Evolutionary conservation across 1,140 invertebrate genomes (phyloP), one percentile per base, ranked within the genome.

Genomic region (Dysdera silvatica): DNA sequence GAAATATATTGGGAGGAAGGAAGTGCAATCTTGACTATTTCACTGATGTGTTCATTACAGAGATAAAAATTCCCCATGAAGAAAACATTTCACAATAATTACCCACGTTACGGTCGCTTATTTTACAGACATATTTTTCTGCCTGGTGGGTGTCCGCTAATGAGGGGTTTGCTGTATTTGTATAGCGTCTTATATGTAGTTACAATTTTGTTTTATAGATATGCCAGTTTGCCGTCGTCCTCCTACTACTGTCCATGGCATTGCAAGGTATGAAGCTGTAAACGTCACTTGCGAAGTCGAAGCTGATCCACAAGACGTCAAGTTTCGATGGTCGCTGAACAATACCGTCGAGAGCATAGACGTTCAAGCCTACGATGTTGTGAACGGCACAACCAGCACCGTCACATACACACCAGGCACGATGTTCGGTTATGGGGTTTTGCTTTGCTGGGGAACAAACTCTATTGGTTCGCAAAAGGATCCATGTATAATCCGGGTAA

Each of bases 281-380:
- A 87, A 88, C 73, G 89, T 94, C 69, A 83, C 83, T 33, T 94
- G 91, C 74, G 82, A 88, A 69, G 88, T 94, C 20, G 89, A 93
- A 71, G 88, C 90, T 2, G 92, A 93, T 78, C 91, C 91, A 0
- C 75, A 83, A 14, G 81, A 88, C 1, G 78, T 82, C 66, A 76
- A 87, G 71, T 95, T 93, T 72, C 84, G 83, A 53, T 94, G 91
- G 91, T 89, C 86, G 6, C 93, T 94, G 78, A 94, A 93, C 78
- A 92, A 91, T 74, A 89, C 89, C 2, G 89, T 87, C 0, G 89
- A 92, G 71, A 89, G 83, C 67, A 86, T 89, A 68, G 87, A 91
- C 12, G 23, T 59, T 20, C 32, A 48, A 6, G 54, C 51, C 20
- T 78, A 82, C 66, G 77, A 79, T 71, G 82, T 79, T 71, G 80